Evolutionary conservation across 35 echinoderm and acorn worm genomes (phyloP), one percentile per base, ranked within the genome.

Genomic region (Hemicentrotus pulcherrimus): DNA sequence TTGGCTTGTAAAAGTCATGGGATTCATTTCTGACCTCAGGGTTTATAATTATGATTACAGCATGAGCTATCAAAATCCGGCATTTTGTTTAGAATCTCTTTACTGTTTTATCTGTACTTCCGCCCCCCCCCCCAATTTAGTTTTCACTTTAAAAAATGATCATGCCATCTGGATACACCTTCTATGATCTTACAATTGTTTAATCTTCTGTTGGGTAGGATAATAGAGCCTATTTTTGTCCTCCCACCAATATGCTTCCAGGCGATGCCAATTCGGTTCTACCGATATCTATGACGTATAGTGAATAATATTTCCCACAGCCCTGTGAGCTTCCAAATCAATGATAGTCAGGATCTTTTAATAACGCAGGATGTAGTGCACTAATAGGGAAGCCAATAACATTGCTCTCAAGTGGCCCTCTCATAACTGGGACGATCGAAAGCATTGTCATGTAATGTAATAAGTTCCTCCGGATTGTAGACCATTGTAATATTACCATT

Each of bases 391-490:
- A 78, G 19, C 15, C 65, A 78, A 78, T 78, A 78, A 78, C 65
- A 78, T 78, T 28, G 65, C 52, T 78, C 65, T 78, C 65, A 22
- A 78, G 65, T 22, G 65, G 65, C 24, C 9, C 65, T 78, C 65
- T 78, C 65, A 78, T 78, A 78, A 78, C 24, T 4, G 52, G 9
- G 4, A 9, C 52, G 52, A 59, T 5, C 52, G 16, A 78, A 18
- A 78, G 65, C 65, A 28, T 78, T 78, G 65, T 78, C 65, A 78
- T 28, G 65, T 78, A 78, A 78, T 78, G 65, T 78, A 78, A 78
- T 78, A 78, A 78, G 19, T 78, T 78, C 22, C 65, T 78, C 6
- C 8, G 28, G 65, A 78, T 78, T 78, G 65, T 28, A 78, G 65
- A 22, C 22, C 65, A 78, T 78, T 78, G 65, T 78, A 78, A 28